Evolutionary conservation across 2,888 invertebrate genomes (phyloP).

Genomic region (Calliopum simillimum): DNA sequence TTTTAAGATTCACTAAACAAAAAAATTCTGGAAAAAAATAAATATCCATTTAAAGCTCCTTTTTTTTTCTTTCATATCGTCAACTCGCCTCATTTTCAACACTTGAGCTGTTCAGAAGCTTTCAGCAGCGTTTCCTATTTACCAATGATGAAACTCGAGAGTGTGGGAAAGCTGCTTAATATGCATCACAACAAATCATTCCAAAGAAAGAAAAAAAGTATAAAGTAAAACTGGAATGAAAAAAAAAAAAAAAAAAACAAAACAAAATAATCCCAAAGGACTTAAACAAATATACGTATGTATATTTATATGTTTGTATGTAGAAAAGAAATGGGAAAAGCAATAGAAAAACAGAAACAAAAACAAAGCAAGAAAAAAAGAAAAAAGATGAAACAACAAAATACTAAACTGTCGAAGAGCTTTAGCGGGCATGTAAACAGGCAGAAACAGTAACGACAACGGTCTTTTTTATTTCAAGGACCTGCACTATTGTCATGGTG

Average conservation of each 20-base stretch:
- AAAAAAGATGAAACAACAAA: not conserved
- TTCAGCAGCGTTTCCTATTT: too few relatives aligned
- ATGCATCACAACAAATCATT: constrained; percentile 9
- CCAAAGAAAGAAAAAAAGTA: not conserved
- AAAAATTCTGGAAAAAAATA: not conserved
- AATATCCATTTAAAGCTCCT: not conserved
- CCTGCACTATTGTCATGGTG: not conserved
- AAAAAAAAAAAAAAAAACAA: not conserved
- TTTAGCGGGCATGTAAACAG: not conserved
- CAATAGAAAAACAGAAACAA: not conserved
- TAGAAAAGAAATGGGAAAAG: not conserved
- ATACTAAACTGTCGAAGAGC: not conserved
- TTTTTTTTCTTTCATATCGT: not conserved
- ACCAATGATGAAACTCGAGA: not conserved
- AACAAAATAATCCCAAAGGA: not conserved
- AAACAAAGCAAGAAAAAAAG: not conserved
- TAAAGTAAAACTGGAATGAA: not conserved
- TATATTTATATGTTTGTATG: too few relatives aligned
- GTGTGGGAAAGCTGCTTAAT: constrained; percentile 6
- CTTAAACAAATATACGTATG: too few relatives aligned
- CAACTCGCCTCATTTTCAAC: not conserved
- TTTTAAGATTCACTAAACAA: too few relatives aligned
- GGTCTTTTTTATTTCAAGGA: not conserved
- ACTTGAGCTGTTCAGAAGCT: not conserved
- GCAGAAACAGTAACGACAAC: not conserved